phyloP scores from a whole-genome alignment of 2,113 vertebrate genomes.

The Calidris pugnax region DNA sequence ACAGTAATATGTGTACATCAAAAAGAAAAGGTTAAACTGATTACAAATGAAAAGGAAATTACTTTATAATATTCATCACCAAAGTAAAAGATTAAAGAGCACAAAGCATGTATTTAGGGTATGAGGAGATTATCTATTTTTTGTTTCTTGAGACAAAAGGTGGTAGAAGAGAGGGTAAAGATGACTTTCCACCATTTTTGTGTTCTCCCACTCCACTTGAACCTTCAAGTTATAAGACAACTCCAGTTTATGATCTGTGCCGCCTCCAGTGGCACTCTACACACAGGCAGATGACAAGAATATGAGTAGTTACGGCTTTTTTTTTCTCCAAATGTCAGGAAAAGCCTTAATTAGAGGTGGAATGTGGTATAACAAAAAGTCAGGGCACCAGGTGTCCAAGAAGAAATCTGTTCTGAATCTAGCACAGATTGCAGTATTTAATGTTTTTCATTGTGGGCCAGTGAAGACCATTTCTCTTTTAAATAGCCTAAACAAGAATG shows the following conservation, averaged over 20 bases:
- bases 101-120: background rate
- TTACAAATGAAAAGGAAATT: background rate
- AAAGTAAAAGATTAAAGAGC: background rate
- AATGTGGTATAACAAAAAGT: background rate
- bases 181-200: background rate
- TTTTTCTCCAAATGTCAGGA: accelerated
- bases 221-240: background rate
- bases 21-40: background rate
- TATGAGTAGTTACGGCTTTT: background rate
- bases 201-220: background rate
- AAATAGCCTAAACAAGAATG: background rate
- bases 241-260: background rate
- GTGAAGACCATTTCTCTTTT: background rate
- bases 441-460: background rate
- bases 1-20: background rate
- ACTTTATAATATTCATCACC: background rate
- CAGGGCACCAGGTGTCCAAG: accelerated
- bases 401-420: background rate
- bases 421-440: background rate
- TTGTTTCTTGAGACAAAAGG: background rate
- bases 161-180: background rate
- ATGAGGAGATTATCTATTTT: background rate
- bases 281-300: background rate
- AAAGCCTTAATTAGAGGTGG: background rate
- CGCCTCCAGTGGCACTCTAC: background rate